A percentile compares a stretch with the other conserved stretches of the same genome.
These are phyloP conservation scores for Theocolax elegans DNA, from an alignment of 1,140 invertebrate genomes.

Conservation along the genomic window DNA sequence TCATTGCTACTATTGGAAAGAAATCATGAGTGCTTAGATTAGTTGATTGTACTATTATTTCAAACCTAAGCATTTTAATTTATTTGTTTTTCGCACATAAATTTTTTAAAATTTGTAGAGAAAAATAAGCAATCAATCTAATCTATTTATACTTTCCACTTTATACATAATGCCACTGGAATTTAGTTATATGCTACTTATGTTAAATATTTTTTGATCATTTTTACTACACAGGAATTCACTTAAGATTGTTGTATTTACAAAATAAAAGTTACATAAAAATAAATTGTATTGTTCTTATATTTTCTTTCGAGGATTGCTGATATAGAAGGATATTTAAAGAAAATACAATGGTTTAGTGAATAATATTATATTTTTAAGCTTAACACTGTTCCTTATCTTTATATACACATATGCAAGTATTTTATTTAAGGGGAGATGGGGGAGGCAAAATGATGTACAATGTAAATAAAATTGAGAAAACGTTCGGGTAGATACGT, in stretches of 20 bases:
- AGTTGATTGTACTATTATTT: conserved; percentile 1
- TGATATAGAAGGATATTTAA: conserved; percentile 26
- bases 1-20: conserved; percentile 68
- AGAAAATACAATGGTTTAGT: conserved; percentile 45
- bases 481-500: conserved; percentile 36
- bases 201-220: conserved; percentile 21
- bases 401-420: conserved; percentile 66
- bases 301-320: background rate
- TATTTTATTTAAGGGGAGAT: conserved; percentile 43
- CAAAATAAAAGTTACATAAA: conserved; percentile 26
- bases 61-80: background rate
- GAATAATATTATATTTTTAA: conserved; percentile 64
- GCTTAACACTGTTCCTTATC: conserved; percentile 62
- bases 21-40: conserved; percentile 45
- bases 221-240: background rate
- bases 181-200: background rate
- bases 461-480: conserved; percentile 48
- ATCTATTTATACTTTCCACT: too few species aligned
- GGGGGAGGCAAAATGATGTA: conserved; percentile 35
- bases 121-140: background rate
- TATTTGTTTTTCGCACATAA: background rate
- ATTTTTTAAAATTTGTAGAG: background rate
- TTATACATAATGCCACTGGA: too few species aligned
- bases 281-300: background rate
- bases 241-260: conserved; percentile 29